These are phyloP conservation scores for Tribolium castaneum DNA, from an alignment of 1,140 invertebrate genomes.

Conservation along the genomic window DNA sequence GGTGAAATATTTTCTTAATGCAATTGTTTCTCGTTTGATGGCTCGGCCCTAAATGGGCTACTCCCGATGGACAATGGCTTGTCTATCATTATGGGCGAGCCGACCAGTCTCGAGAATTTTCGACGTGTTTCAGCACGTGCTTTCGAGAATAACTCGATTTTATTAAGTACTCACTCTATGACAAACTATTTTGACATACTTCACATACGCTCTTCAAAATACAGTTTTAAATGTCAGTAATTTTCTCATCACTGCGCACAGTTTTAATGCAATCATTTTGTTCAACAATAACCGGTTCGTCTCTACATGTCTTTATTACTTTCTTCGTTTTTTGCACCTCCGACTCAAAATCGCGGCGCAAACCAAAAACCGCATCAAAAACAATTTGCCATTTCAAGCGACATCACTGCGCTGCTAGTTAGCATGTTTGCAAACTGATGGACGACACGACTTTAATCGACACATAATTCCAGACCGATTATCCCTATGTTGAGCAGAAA, in stretches of 20 bases:
- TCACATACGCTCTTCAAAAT: slow-evolving; percentile 19
- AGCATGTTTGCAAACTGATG: slow-evolving; percentile 25
- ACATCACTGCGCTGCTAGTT: not conserved
- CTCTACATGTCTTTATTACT: slow-evolving; percentile 36
- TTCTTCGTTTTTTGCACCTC: slow-evolving; percentile 3
- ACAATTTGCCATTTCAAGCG: not conserved
- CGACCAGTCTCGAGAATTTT: slow-evolving; percentile 4
- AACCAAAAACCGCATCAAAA: not conserved
- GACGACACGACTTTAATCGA: slow-evolving; percentile 33
- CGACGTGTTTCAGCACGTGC: slow-evolving; percentile 9
- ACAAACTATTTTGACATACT: slow-evolving; percentile 36
- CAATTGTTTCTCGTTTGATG: slow-evolving; percentile 39
- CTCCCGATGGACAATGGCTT: slow-evolving; percentile 13
- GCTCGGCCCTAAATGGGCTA: slow-evolving; percentile 18
- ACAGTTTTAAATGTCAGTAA: slow-evolving; percentile 37
- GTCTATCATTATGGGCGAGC: not conserved
- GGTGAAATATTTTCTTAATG: slow-evolving; percentile 42
- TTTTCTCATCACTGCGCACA: slow-evolving; percentile 38
- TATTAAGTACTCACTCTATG: slow-evolving; percentile 31
- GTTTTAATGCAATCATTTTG: slow-evolving; percentile 31
- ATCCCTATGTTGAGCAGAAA: slow-evolving; percentile 12
- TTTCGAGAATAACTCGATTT: slow-evolving; percentile 4
- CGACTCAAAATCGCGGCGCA: too few relatives aligned
- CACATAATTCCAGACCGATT: slow-evolving; percentile 31
- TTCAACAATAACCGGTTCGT: slow-evolving; percentile 35